Conservation (phyloP, 1,140 invertebrate genomes). For the Bombus affinis region DNA sequence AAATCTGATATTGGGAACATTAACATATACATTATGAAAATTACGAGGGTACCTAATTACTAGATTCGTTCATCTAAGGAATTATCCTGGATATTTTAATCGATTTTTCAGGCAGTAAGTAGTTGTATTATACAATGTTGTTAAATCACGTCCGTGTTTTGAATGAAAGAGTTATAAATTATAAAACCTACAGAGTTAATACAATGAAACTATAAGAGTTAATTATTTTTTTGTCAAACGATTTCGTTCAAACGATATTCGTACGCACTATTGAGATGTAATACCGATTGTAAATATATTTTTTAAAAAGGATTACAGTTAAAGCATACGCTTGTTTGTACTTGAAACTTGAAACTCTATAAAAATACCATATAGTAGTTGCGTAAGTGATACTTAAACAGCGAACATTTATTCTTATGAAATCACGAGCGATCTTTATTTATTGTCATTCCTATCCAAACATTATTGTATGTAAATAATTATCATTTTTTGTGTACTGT, state of each 20-base stretch:
- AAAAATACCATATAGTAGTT: slow-evolving; percentile 8
- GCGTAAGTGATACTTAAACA: slow-evolving; percentile 33
- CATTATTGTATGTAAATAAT: slow-evolving; percentile 55
- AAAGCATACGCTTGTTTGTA: slow-evolving; percentile 49
- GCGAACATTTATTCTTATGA: slow-evolving; percentile 41
- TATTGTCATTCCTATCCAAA: slow-evolving; percentile 63
- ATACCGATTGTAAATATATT: slow-evolving; percentile 52
- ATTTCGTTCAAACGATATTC: slow-evolving; percentile 36
- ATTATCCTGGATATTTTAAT: slow-evolving; percentile 17
- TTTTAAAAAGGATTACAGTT: slow-evolving; percentile 43
- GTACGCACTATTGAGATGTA: slow-evolving; percentile 24
- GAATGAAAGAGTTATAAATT: not conserved
- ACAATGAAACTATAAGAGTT: not conserved
- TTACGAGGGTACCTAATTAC: slow-evolving; percentile 39
- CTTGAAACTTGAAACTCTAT: slow-evolving; percentile 48
- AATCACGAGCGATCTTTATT: slow-evolving; percentile 57
- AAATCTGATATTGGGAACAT: slow-evolving; percentile 31
- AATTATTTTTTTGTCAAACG: slow-evolving; percentile 30
- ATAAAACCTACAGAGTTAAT: slow-evolving; percentile 3
- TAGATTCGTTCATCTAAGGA: slow-evolving; percentile 12
- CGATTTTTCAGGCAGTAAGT: slow-evolving; percentile 21
- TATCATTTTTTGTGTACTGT: slow-evolving; percentile 49
- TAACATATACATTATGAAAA: slow-evolving; percentile 12
- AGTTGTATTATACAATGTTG: slow-evolving; percentile 19
- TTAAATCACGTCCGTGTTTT: slow-evolving; percentile 34